A percentile compares a stretch with the other conserved stretches of the same genome.
These are phyloP conservation scores for Alentia gelatinosa DNA, from an alignment of 2,888 invertebrate species.

Conservation along the genomic window DNA sequence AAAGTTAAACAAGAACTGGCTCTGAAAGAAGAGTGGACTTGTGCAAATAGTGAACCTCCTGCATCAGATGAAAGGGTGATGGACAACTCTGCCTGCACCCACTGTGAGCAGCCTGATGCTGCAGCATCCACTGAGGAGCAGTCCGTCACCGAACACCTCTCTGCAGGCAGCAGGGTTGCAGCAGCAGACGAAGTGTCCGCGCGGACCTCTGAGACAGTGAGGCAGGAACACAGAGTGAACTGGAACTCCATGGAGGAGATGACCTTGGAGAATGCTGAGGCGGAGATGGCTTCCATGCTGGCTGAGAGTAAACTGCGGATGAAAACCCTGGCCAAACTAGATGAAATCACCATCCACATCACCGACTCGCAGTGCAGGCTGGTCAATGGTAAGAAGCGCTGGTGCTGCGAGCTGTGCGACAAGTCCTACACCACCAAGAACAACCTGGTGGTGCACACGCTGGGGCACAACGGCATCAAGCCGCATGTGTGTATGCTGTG, in stretches of 20 bases:
- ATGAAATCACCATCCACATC: constrained; percentile 76
- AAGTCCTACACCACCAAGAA: constrained; percentile 80
- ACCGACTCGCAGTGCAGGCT: constrained; percentile 76
- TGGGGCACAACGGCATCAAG: constrained; percentile 79
- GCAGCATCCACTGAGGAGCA: no score
- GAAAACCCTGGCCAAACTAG: constrained; percentile 52
- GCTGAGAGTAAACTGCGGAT: constrained; percentile 22
- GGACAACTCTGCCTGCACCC: no score
- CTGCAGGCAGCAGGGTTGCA: no score
- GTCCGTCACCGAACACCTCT: no score
- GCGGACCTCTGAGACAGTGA: no score
- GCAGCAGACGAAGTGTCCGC: no score
- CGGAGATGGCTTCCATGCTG: not conserved
- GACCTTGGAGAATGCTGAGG: constrained; percentile 9
- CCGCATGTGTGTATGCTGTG: constrained; percentile 79
- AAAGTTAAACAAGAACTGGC: not conserved
- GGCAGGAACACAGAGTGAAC: no score
- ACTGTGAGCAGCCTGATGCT: no score
- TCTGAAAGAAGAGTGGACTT: no score
- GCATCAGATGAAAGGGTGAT: no score
- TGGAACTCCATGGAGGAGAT: not conserved
- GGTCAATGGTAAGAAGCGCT: constrained; percentile 76
- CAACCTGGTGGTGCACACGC: constrained; percentile 79
- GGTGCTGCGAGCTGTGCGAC: constrained; percentile 78
- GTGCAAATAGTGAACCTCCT: no score